Evolutionary conservation across 1,140 invertebrate genomes (phyloP), one percentile per base, ranked within the genome.

Genomic region (Penaeus indicus): DNA sequence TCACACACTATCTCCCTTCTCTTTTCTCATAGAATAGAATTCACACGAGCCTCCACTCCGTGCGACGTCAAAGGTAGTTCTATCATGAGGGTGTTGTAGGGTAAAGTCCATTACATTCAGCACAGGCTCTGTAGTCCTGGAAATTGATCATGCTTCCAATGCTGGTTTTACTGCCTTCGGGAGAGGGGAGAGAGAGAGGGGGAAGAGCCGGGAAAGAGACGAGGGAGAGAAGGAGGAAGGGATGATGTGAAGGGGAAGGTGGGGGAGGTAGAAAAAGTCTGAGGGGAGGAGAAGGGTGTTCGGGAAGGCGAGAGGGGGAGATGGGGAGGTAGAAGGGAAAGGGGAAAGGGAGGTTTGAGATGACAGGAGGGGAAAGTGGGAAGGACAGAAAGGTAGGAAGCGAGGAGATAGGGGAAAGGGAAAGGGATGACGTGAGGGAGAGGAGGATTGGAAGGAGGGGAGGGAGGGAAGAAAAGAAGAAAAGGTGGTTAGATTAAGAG

Each of bases 331-430:
- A 60, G 32, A 79, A 38, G 22, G 32, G 27, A 42, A 47, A 38
- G 61, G 38, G 42, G 77, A 79, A 38, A 79, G 77, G 42, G 77
- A 79, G 77, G 72, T n/a, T 18, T 19, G 72, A 38, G 72, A 77
- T 27, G 42, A n/a, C 18, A n/a, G 25, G 72, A 77, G 72, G 42
- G 72, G 42, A n/a, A 27, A 13, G 25, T 7, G 13, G 72, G 25
- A n/a, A 27, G 72, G 42, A 19, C 21, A 42, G 25, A n/a, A 77
- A 13, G 32, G 42, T 4, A 16, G 19, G 13, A n/a, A 27, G 42
- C 5, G 27, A 77, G 25, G 27, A n/a, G 25, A n/a, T n/a, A 19
- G 42, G 72, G 19, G 27, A 1, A 10, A 78, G 75, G 27, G 72
- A 77, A 42, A 13, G 42, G 22, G 75, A 77, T 4, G 25, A 77